These are phyloP conservation scores for Cichladusa arquata DNA, from an alignment of 2,113 vertebrate genomes.

Conservation along the genomic window DNA sequence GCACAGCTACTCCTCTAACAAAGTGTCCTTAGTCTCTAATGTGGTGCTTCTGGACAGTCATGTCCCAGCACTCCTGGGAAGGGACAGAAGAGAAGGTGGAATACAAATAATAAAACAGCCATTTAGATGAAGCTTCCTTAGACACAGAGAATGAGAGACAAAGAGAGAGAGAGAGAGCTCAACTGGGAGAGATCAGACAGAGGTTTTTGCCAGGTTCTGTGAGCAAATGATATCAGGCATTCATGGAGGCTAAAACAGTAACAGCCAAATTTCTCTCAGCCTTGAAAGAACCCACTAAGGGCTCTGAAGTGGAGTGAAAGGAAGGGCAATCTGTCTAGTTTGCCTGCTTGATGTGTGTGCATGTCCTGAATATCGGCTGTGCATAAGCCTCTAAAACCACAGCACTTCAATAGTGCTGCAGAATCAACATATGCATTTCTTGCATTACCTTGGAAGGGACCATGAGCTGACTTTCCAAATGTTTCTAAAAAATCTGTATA, in stretches of 20 bases:
- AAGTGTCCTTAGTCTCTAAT: not conserved
- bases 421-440: not conserved
- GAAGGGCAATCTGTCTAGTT: not conserved
- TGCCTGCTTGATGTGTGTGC: not conserved
- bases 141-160: not conserved
- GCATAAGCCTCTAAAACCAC: constrained; percentile 11
- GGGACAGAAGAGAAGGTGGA: not conserved
- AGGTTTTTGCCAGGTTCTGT: not conserved
- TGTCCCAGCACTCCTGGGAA: not conserved
- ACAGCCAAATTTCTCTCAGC: constrained; percentile 26
- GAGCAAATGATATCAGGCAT: constrained; percentile 20
- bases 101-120: not conserved
- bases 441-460: not conserved
- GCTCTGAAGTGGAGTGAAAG: constrained; percentile 12
- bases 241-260: not conserved
- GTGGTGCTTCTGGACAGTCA: not conserved
- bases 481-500: not conserved
- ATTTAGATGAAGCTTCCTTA: not conserved
- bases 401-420: not conserved
- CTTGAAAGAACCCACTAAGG: constrained; percentile 6
- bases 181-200: not conserved
- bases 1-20: not conserved
- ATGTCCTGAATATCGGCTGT: not conserved
- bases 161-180: not conserved
- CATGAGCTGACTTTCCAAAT: not conserved